phyloP scores from a whole-genome alignment of 1,140 invertebrate species.

The Cydia pomonella region DNA sequence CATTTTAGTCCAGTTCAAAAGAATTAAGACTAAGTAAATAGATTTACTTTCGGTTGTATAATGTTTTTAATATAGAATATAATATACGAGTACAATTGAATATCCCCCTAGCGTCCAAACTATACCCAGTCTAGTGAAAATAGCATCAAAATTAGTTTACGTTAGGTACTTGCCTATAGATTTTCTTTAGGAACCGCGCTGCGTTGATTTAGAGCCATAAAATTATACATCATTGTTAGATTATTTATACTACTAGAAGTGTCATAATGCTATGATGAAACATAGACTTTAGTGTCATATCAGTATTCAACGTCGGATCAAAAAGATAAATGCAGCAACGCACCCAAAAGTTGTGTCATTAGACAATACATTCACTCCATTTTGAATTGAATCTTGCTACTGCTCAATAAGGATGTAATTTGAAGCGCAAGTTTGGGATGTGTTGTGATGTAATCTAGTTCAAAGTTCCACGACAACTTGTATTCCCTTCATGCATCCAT shows the following conservation, averaged over 20 bases:
- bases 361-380: neutral
- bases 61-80: no score
- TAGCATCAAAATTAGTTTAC: no score
- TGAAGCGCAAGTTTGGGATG: neutral
- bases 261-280: constrained; percentile 1
- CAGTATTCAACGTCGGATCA: neutral
- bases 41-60: no score
- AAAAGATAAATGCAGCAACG: neutral
- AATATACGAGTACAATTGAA: no score
- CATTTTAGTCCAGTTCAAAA: neutral
- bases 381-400: neutral
- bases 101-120: no score
- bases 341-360: neutral
- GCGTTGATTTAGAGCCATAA: no score
- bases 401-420: neutral
- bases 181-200: no score
- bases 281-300: neutral
- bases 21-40: neutral
- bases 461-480: constrained; percentile 22
- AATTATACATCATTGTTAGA: neutral
- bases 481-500: constrained; percentile 18
- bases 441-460: constrained; percentile 10
- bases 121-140: no score
- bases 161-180: no score
- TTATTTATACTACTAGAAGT: neutral